Conservation (phyloP, 2,113 vertebrate species). For the Dendrocopos noguchii region DNA sequence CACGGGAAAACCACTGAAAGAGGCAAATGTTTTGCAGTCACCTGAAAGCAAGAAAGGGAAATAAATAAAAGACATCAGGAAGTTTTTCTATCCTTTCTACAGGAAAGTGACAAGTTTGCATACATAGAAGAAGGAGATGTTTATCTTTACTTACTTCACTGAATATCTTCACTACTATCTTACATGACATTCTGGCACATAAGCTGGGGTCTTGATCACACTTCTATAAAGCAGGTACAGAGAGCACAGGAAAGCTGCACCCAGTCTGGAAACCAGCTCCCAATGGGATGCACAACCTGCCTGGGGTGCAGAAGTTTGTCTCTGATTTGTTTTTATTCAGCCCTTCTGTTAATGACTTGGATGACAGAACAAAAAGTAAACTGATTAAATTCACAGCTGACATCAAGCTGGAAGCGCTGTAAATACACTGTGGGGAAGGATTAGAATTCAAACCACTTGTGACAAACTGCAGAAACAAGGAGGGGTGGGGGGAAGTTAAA, state of each 20-base stretch:
- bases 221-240: not conserved
- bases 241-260: not conserved
- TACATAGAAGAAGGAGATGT: not conserved
- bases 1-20: not conserved
- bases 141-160: not conserved
- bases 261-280: not conserved
- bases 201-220: not conserved
- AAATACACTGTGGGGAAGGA: slow-evolving; percentile 39
- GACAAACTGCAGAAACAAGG: not conserved
- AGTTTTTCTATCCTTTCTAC: not conserved
- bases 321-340: not conserved
- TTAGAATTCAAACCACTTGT: not conserved
- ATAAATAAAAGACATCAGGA: not conserved
- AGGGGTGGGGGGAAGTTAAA: not conserved
- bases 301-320: not conserved
- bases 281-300: not conserved
- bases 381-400: slow-evolving; percentile 58
- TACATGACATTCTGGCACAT: not conserved
- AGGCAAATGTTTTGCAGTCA: not conserved
- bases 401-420: slow-evolving; percentile 7
- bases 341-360: not conserved
- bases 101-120: not conserved
- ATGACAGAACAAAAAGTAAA: not conserved
- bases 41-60: not conserved
- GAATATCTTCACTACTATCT: not conserved